A percentile compares a stretch with the other conserved stretches of the same genome.
Evolutionary conservation across 92 coral and sea anemone genomes (phyloP).

Genomic region (Isaurus tuberculatus): DNA sequence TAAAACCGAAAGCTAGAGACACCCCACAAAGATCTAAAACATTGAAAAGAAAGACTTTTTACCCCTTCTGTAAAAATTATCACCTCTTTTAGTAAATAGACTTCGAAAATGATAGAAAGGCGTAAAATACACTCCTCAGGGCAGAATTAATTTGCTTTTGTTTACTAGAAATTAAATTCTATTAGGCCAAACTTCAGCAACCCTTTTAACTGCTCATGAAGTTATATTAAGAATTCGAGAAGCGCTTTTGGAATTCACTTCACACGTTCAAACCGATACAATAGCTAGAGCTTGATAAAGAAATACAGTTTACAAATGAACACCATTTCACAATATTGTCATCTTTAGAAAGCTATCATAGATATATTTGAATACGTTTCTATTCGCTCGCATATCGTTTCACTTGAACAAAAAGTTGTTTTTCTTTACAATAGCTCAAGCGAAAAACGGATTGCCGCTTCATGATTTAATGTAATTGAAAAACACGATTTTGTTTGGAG

Average conservation of each 20-base stretch:
- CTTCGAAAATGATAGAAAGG: constrained; percentile 4
- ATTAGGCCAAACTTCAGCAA: constrained; percentile 20
- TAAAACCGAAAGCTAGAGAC: background rate
- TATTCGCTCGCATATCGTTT: background rate
- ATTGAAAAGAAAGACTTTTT: constrained; percentile 2
- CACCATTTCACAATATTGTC: background rate
- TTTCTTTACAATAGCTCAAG: constrained; percentile 10
- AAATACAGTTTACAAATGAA: background rate
- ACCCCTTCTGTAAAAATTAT: background rate
- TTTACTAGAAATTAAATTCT: background rate
- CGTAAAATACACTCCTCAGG: background rate
- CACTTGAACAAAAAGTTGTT: constrained; percentile 17
- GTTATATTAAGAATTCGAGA: background rate
- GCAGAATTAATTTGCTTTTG: constrained; percentile 3
- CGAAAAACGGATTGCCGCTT: constrained; percentile 18
- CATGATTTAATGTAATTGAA: constrained; percentile 32
- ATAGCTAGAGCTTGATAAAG: background rate
- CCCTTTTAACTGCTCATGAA: background rate
- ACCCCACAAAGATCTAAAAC: background rate
- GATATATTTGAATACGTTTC: constrained; percentile 8
- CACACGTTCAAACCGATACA: background rate
- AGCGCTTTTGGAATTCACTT: background rate
- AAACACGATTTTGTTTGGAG: constrained; percentile 37
- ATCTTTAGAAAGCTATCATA: background rate
- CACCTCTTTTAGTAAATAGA: background rate